Percentiles rank a stretch among this genome's conserved stretches.
Conservation (phyloP, 1,140 invertebrate genomes). For the Rhysida immarginata region DNA sequence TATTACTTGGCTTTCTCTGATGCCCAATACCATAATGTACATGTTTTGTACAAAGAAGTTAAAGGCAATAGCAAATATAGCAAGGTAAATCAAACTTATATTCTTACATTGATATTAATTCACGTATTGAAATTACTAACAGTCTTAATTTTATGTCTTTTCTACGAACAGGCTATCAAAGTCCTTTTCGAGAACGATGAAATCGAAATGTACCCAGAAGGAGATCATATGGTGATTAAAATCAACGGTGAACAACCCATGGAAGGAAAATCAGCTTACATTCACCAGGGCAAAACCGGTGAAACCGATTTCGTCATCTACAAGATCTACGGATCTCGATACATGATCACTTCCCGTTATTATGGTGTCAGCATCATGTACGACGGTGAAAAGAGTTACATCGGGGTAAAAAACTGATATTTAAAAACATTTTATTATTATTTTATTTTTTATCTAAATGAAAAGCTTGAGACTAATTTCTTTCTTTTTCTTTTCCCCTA, state of each 20-base stretch:
- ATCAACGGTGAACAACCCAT: neutral
- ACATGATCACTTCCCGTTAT: neutral
- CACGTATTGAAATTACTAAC: too few relatives aligned
- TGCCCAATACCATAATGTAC: neutral
- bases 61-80: too few relatives aligned
- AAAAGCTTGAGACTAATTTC: too few relatives aligned
- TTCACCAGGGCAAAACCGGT: neutral
- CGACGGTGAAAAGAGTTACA: too few relatives aligned
- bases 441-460: too few relatives aligned
- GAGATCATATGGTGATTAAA: neutral
- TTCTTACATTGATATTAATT: too few relatives aligned
- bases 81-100: too few relatives aligned
- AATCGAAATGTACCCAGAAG: neutral
- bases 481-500: constrained; percentile 3
- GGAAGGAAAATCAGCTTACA: neutral
- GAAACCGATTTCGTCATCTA: neutral
- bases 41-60: too few relatives aligned
- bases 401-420: too few relatives aligned
- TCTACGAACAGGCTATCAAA: neutral
- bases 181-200: neutral
- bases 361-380: neutral
- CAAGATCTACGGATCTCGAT: neutral
- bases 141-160: too few relatives aligned
- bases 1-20: neutral
- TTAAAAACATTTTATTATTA: too few relatives aligned